These are phyloP conservation scores for Sialis lutaria DNA, from an alignment of 2,888 invertebrate species.

Conservation along the genomic window DNA sequence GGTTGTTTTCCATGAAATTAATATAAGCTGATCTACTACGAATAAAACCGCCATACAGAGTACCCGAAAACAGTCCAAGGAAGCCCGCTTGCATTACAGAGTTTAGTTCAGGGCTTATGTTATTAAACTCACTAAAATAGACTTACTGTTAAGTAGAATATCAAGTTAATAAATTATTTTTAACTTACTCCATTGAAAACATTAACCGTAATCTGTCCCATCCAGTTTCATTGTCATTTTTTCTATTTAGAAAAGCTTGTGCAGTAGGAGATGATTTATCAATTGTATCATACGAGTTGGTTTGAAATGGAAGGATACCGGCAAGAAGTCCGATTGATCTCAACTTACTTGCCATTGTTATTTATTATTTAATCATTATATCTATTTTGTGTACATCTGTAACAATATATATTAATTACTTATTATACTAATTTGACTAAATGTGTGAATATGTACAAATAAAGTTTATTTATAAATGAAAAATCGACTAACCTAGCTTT, in stretches of 20 bases:
- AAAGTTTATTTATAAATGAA: no score
- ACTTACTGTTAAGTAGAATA: neutral
- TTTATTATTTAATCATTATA: no score
- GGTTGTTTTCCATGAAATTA: conserved; percentile 53
- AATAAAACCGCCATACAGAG: conserved; percentile 43
- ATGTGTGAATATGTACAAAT: no score
- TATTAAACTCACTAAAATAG: conserved; percentile 44
- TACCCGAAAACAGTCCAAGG: conserved; percentile 43
- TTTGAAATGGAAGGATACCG: neutral
- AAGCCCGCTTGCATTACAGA: conserved; percentile 39
- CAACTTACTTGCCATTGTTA: no score
- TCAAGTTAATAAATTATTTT: neutral
- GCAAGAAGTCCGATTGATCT: neutral
- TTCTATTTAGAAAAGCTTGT: neutral
- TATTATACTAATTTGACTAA: no score
- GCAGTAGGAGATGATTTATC: neutral
- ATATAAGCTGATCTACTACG: conserved; percentile 39
- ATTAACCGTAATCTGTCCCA: conserved; percentile 31
- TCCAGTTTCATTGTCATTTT: conserved; percentile 21
- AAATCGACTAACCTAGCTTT: no score
- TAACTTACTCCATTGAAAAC: conserved; percentile 28
- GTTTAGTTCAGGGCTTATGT: conserved; percentile 39
- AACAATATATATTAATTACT: no score
- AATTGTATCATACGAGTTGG: neutral
- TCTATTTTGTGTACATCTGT: no score